Evolutionary conservation across 1,140 invertebrate genomes (phyloP).

Genomic region (Holcopasites calliopsidis): DNA sequence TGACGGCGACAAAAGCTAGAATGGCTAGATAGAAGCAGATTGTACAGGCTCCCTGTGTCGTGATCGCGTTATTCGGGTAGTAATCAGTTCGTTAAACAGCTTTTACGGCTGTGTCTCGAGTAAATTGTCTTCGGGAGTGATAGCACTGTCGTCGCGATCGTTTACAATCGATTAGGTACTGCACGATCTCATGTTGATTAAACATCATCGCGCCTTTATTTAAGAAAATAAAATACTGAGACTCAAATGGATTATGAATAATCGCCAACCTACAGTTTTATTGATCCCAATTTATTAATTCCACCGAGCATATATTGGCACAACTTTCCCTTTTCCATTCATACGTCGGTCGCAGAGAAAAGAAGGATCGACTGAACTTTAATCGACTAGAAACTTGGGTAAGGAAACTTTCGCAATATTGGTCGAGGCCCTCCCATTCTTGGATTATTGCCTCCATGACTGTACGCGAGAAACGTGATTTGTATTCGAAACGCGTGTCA

Average conservation of each 20-base stretch:
- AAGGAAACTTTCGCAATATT: slow-evolving; percentile 68
- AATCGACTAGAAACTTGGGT: slow-evolving; percentile 47
- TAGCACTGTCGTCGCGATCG: neutral
- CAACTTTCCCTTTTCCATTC: slow-evolving; percentile 29
- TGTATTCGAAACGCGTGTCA: slow-evolving; percentile 46
- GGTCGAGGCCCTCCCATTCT: slow-evolving; percentile 47
- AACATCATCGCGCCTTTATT: neutral
- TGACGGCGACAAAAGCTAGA: neutral
- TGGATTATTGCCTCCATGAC: slow-evolving; percentile 55
- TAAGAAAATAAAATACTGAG: no score
- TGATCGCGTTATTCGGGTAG: slow-evolving; percentile 19
- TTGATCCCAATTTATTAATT: no score
- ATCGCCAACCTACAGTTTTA: neutral
- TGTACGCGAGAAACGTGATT: slow-evolving; percentile 41
- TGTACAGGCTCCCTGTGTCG: neutral
- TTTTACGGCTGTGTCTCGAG: slow-evolving; percentile 12
- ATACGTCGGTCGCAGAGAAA: slow-evolving; percentile 40
- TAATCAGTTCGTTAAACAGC: slow-evolving; percentile 33
- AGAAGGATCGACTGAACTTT: slow-evolving; percentile 51
- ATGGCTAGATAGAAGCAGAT: neutral
- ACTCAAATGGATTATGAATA: no score
- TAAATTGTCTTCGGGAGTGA: slow-evolving; percentile 19
- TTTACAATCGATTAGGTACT: slow-evolving; percentile 43
- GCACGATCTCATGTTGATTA: slow-evolving; percentile 36
- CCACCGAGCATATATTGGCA: slow-evolving; percentile 32